Base-by-base conservation (phyloP, 2,888 invertebrate species). In the Baronia brevicornis region DNA sequence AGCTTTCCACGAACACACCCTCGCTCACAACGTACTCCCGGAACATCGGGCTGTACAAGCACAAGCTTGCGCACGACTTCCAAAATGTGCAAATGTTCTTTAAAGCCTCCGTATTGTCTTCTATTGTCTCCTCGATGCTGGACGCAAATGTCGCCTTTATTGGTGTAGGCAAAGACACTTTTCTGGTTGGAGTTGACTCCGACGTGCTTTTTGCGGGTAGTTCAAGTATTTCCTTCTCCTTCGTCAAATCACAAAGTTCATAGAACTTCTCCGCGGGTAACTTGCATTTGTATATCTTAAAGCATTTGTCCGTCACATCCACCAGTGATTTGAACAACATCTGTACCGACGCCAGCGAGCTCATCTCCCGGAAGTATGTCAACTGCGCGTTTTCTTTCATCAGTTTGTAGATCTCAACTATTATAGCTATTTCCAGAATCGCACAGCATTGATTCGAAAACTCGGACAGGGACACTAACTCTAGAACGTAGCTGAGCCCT, bases 371-470 rank as follows among this genome's bases (percentile, higher is more conserved):
- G 18, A 51, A 66, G 41, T 69, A 66, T 1, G 66, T 48, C 36
- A 62, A 37, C 5, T 67, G 71, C 0, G 63, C 60, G 36, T 73
- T 58, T 28, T 75, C 60, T 34, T 71, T 74, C 36, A 65, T 67
- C 2, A 78, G 54, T 36, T 82, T 86, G 51, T 84, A 86, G 25
- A 89, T 86, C 46, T 89, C 88, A 29, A 89, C 86, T 2, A 85
- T 77, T 2, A 88, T 86, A 0, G 86, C 79, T 32, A 89, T 86
- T 55, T 90, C 89, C 8, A 89, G 61, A 21, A 90, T 82, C 2
- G 85, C 73, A 46, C 89, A 89, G 48, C 88, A 87, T 36, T 84
- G 84, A 39, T 85, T 85, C 0, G 87, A 85, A 41, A 89, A 89
- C 27, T 84, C 74, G 0, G 84, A 64, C 25, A 87, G 58, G 0